Conservation (phyloP, 2,797 vertebrate species). For the Apogon hyalosoma region DNA sequence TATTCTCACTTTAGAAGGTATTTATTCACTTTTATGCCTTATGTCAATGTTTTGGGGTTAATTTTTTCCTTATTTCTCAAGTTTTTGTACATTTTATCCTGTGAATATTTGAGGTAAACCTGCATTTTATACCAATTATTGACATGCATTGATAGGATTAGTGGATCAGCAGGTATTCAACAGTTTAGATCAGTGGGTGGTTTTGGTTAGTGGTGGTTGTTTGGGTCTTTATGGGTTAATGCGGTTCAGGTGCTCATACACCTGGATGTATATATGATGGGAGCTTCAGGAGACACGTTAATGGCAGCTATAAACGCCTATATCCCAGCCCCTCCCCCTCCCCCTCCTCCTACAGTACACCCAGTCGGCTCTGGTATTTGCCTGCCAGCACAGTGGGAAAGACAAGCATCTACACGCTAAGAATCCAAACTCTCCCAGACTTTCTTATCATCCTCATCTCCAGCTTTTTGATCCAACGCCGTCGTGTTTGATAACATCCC, state of each 20-base stretch:
- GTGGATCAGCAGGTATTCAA: too few relatives aligned
- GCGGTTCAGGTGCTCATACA: background rate
- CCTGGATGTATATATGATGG: background rate
- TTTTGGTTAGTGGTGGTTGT: too few relatives aligned
- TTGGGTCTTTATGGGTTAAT: background rate
- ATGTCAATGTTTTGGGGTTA: too few relatives aligned
- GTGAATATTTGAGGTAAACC: too few relatives aligned
- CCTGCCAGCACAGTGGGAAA: conserved; percentile 76
- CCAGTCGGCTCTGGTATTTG: conserved; percentile 76
- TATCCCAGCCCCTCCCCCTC: conserved; percentile 4
- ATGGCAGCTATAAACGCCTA: conserved; percentile 8
- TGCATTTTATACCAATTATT: too few relatives aligned
- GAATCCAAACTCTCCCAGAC: conserved; percentile 37
- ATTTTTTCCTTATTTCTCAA: too few relatives aligned
- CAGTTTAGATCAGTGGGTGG: too few relatives aligned
- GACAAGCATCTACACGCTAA: conserved; percentile 86
- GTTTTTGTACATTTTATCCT: too few relatives aligned
- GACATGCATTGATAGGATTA: too few relatives aligned
- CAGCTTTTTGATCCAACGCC: too few relatives aligned
- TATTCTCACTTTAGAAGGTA: too few relatives aligned
- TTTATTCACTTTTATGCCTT: too few relatives aligned
- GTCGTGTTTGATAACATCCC: background rate
- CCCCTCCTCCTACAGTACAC: conserved; percentile 25
- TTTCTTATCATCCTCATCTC: conserved; percentile 4
- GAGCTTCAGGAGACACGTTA: conserved; percentile 12